Evolutionary conservation across 2,113 vertebrate species (phyloP), one percentile per base, ranked within the genome.

Genomic region (Eptatretus burgeri): DNA sequence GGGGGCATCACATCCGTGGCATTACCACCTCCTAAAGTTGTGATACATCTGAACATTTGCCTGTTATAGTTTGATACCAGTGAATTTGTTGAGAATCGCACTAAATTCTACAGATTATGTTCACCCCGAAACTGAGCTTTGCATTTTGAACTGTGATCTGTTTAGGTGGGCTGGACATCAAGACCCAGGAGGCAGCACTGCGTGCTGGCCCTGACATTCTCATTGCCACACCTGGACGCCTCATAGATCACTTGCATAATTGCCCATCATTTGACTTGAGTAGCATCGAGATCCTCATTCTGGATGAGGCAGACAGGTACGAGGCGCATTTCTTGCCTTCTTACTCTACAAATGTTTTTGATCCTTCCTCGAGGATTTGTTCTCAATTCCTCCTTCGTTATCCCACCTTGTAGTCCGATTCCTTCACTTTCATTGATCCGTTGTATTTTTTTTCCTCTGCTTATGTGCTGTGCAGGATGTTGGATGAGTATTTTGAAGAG

Each of bases 401-500:
- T 60, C 53, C 53, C 53, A n/a, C 16, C 53, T n/a, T 60, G 53
- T 8, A 60, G 16, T 60, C 53, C 16, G 16, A 60, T 60, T 60
- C 18, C 53, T 16, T 8, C 16, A 60, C 18, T 5, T 18, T n/a
- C 18, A 5, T 60, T 60, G 16, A 60, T 60, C 16, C 5, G 9
- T 9, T 18, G 16, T 60, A 60, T 8, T 60, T 60, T 60, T n/a
- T 9, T 60, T 49, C 20, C 16, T 49, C 51, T 13, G 5, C 7
- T 16, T 64, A 5, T 11, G 13, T 63, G 49, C 27, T 60, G 1
- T 5, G 52, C 71, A 95, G 91, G 73, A 98, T 98, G 91, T 67
- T 98, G 73, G 89, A 95, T 10, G 91, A 98, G 66, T 98, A 95
- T 73, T 98, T 98, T 66, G 87, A 94, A 71, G 91, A 95, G 63